Conservation (phyloP, 2,888 invertebrate genomes). For the Cantharis nigra region DNA sequence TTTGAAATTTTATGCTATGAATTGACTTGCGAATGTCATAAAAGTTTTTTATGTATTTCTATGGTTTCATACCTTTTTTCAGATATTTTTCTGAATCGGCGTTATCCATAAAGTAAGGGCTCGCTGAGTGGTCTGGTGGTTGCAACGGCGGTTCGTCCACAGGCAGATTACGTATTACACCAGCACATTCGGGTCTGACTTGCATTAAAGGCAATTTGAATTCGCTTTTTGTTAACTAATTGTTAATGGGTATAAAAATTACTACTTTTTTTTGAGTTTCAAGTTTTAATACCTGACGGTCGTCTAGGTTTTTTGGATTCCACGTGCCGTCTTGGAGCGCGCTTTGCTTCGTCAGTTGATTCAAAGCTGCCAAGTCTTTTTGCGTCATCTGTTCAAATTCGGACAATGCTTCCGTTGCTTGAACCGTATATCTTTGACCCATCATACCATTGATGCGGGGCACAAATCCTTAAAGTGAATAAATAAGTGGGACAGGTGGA, state of each 20-base stretch:
- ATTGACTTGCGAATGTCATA: not conserved
- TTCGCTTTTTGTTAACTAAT: conserved; percentile 68
- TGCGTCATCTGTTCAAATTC: conserved; percentile 70
- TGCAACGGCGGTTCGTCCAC: conserved; percentile 64
- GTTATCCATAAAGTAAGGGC: conserved; percentile 71
- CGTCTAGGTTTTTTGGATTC: conserved; percentile 64
- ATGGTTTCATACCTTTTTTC: conserved; percentile 61
- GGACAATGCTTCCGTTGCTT: conserved; percentile 73
- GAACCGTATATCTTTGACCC: conserved; percentile 73
- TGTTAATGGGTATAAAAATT: conserved; percentile 11
- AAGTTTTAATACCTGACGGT: conserved; percentile 61
- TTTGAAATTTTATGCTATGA: not conserved
- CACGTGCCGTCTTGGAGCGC: conserved; percentile 66
- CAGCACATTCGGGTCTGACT: conserved; percentile 71
- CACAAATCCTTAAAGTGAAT: conserved; percentile 62
- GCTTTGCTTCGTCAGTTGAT: conserved; percentile 64
- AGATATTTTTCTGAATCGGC: conserved; percentile 66
- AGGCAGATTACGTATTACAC: conserved; percentile 64
- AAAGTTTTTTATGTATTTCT: not conserved
- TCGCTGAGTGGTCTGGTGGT: conserved; percentile 63
- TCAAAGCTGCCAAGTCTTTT: conserved; percentile 62
- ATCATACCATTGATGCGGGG: conserved; percentile 69
- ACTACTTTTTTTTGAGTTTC: not conserved
- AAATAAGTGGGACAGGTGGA: not conserved
- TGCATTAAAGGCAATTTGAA: conserved; percentile 71